Evolutionary conservation across 2,113 vertebrate species (phyloP).

Genomic region (Ictidomys tridecemlineatus): DNA sequence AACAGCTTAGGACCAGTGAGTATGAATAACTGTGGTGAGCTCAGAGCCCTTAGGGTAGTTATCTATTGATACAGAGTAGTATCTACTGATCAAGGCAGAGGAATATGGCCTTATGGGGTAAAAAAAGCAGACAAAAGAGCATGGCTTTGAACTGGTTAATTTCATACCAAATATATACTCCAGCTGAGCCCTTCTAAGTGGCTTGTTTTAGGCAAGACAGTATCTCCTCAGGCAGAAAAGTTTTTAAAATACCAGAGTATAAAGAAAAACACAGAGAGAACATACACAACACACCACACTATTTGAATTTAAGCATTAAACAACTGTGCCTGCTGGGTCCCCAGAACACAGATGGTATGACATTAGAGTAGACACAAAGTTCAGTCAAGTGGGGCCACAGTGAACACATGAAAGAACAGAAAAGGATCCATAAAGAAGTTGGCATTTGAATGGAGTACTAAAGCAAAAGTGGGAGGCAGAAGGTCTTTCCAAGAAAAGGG

Average conservation of each 20-base stretch:
- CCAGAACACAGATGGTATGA: neutral
- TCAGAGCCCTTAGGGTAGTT: neutral
- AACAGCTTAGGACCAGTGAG: neutral
- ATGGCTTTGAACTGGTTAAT: neutral
- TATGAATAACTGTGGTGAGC: neutral
- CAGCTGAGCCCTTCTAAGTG: neutral
- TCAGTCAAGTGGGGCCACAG: neutral
- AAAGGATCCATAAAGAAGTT: neutral
- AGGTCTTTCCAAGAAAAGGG: neutral
- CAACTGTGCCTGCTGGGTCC: neutral
- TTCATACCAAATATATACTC: neutral
- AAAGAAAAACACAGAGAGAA: neutral
- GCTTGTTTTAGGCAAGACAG: neutral
- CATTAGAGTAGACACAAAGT: neutral
- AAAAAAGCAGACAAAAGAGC: neutral
- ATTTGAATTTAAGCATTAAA: neutral
- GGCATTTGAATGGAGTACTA: neutral
- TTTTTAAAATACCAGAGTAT: neutral
- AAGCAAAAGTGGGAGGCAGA: neutral
- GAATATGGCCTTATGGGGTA: neutral
- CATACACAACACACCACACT: neutral
- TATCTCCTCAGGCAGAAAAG: neutral
- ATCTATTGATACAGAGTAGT: neutral
- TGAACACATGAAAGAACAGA: neutral
- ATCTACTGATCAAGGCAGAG: neutral